These are phyloP conservation scores for Agrotis exclamationis DNA, from an alignment of 2,888 invertebrate species.

Conservation along the genomic window DNA sequence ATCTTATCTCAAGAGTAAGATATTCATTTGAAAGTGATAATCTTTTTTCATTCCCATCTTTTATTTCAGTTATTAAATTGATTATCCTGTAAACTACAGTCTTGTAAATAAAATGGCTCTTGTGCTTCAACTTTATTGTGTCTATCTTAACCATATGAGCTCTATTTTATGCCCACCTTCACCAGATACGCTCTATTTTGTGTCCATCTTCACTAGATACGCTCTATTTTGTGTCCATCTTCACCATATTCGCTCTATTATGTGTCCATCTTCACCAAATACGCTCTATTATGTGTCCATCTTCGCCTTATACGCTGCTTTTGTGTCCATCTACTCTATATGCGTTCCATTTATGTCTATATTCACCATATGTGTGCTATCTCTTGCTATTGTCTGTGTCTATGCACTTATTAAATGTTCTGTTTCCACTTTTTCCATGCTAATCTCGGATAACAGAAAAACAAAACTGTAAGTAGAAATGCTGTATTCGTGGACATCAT, in stretches of 20 bases:
- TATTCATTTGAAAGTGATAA: no score
- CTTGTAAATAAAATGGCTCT: constrained; percentile 1
- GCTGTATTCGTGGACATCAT: constrained; percentile 30
- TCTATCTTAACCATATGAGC: constrained; percentile 11
- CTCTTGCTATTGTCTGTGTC: constrained; percentile 40
- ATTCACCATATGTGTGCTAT: constrained; percentile 35
- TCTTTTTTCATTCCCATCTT: not conserved
- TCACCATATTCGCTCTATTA: constrained; percentile 6
- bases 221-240: constrained; percentile 13
- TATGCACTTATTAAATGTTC: constrained; percentile 51
- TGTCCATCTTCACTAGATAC: no score
- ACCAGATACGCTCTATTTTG: not conserved
- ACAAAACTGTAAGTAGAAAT: constrained; percentile 63
- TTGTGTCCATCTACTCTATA: no score
- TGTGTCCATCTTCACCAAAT: constrained; percentile 21
- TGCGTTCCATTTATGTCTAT: constrained; percentile 25
- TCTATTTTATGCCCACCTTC: constrained; percentile 22
- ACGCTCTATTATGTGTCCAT: constrained; percentile 15
- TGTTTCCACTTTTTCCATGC: constrained; percentile 66
- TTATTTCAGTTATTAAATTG: not conserved
- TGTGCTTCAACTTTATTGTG: constrained; percentile 19
- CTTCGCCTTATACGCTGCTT: not conserved
- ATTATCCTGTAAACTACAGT: no score
- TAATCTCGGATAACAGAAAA: constrained; percentile 64
- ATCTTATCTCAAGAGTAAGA: no score